Evolutionary conservation across 2,113 vertebrate species (phyloP), one percentile per base, ranked within the genome.

Genomic region (Mustela nigripes): DNA sequence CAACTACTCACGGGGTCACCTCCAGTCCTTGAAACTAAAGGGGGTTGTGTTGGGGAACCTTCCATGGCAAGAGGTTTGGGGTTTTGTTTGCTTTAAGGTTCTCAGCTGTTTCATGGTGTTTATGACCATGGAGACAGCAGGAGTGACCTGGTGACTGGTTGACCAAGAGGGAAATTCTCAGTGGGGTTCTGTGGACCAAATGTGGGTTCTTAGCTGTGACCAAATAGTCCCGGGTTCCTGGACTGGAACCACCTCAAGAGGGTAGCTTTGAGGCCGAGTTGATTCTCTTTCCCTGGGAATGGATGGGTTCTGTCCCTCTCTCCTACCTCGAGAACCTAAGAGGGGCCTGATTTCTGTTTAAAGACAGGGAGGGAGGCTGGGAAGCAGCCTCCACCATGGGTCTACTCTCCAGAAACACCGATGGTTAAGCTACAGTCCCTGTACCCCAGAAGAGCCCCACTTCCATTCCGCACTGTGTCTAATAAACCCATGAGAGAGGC

Each of bases 401-500:
- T 36, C 15, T 18, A 42, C 18, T 56, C 93, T 79, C 78, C 53
- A 19, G 50, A 80, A 91, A 28, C 50, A 50, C 26, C 18, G 50
- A 63, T 36, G 56, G 53, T 78, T 48, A 48, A 31, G 71, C 60
- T 76, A 36, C 11, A 36, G 86, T 95, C 48, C 62, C 22, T 82
- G n/a, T 42, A 22, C 33, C 88, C 22, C 14, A 16, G 73, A 67
- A 95, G 15, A 65, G n/a, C 62, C 63, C 56, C 31, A 28, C 65
- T 84, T 84, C 86, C 53, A 53, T 96, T 69, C 67, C 39, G 83
- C 0, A 8, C 50, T 56, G 42, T 4, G 3, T 87, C 86, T 86
- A 90, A 74, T n/a, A 84, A 42, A 94, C 63, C 88, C 45, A 91
- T 16, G 50, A 79, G 86, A 81, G 93, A 84, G 89, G 71, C 36